Evolutionary conservation across 2,113 vertebrate genomes (phyloP).

Genomic region (Dicerorhinus sumatrensis): DNA sequence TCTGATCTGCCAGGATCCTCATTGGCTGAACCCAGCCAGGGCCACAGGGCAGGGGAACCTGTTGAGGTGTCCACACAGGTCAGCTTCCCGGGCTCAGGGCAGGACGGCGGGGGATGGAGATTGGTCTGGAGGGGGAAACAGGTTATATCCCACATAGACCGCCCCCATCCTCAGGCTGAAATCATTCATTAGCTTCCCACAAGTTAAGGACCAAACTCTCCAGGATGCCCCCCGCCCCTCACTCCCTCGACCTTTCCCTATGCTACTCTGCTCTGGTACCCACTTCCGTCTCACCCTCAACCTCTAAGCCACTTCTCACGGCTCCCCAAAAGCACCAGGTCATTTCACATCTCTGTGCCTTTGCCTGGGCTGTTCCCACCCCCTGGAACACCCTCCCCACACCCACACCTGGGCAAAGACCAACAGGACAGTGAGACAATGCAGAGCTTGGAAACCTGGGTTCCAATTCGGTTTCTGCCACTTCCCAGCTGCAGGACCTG

Average conservation of each 20-base stretch:
- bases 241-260: background rate
- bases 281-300: background rate
- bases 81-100: background rate
- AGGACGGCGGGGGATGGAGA: background rate
- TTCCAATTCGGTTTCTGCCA: background rate
- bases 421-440: fast-evolving
- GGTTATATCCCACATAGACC: background rate
- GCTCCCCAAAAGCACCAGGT: background rate
- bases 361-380: background rate
- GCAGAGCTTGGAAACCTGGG: background rate
- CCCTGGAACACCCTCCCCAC: background rate
- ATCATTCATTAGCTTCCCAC: background rate
- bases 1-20: background rate
- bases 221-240: fast-evolving
- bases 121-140: background rate
- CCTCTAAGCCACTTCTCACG: background rate
- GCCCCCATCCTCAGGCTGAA: fast-evolving
- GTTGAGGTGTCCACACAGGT: fast-evolving
- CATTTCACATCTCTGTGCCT: background rate
- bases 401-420: background rate
- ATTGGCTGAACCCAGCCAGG: background rate
- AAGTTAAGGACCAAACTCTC: background rate
- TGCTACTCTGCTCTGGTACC: too few relatives aligned
- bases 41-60: fast-evolving
- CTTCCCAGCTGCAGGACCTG: background rate